Conservation (phyloP, 2,113 vertebrate genomes). For the Chaenocephalus aceratus region DNA sequence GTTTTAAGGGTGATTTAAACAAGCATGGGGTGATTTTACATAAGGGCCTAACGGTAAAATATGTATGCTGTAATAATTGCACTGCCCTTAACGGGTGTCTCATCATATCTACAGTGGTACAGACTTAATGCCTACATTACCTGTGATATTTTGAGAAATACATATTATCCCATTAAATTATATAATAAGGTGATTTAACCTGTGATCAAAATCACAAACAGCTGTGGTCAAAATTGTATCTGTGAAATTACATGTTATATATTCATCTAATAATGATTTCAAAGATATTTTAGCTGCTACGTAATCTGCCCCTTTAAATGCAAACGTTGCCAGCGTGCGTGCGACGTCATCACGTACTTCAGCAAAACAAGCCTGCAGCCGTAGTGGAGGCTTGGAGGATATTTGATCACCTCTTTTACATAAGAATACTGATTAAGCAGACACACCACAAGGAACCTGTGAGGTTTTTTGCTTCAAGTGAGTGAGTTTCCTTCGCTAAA, state of each 20-base stretch:
- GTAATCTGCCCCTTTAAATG: conserved; percentile 61
- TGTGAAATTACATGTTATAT: not conserved
- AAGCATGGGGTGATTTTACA: not conserved
- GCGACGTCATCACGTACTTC: conserved; percentile 54
- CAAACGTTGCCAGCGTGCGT: not conserved
- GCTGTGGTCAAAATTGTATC: not conserved
- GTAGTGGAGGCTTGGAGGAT: too few species aligned
- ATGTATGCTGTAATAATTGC: not conserved
- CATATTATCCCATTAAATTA: not conserved
- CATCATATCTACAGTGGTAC: not conserved
- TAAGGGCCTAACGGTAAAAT: not conserved
- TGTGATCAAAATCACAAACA: not conserved
- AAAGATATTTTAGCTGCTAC: not conserved
- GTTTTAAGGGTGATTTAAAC: not conserved
- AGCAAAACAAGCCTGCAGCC: conserved; percentile 7
- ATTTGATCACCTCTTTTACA: not conserved
- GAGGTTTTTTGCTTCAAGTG: too few species aligned
- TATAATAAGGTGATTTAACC: not conserved
- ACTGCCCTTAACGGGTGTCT: not conserved
- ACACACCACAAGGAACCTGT: not conserved
- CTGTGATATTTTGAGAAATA: not conserved
- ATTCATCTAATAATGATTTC: conserved; percentile 17
- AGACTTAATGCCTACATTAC: too few species aligned
- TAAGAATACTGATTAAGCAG: not conserved
- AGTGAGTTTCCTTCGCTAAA: not conserved